Conservation (phyloP, 2,888 invertebrate species). For the Monoplex corrugatus region DNA sequence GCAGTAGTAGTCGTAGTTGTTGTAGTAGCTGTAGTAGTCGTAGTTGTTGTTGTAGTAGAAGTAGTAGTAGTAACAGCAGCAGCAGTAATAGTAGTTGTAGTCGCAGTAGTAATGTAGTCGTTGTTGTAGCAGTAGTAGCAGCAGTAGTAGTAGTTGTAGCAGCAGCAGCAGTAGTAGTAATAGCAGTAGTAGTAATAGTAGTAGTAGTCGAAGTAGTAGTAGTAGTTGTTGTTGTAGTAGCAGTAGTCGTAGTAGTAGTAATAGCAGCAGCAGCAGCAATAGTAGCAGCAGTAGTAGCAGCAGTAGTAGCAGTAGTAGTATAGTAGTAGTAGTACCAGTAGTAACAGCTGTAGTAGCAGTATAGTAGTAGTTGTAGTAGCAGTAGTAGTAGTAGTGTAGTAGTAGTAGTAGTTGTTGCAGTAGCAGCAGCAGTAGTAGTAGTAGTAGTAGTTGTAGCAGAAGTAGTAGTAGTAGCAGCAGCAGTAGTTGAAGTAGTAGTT, state of each 20-base stretch:
- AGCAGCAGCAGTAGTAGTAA: conserved; percentile 31
- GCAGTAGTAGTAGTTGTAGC: background rate
- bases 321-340: conserved; percentile 7
- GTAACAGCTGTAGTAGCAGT: background rate
- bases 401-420: conserved; percentile 49
- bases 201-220: conserved; percentile 38
- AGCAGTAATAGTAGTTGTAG: conserved; percentile 47
- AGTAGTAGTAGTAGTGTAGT: conserved; percentile 37
- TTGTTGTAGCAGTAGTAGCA: background rate
- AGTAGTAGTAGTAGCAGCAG: conserved; percentile 47
- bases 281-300: conserved; percentile 48
- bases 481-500: conserved; percentile 17
- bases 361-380: too few relatives aligned
- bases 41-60: conserved; percentile 46
- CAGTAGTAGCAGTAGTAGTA: conserved; percentile 42
- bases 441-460: conserved; percentile 49
- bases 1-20: conserved; percentile 26
- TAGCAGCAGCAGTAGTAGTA: conserved; percentile 46
- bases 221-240: conserved; percentile 49
- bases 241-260: conserved; percentile 45
- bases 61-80: conserved; percentile 48
- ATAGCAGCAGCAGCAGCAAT: conserved; percentile 47
- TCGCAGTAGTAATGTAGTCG: conserved; percentile 42
- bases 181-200: conserved; percentile 17
- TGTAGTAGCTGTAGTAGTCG: conserved; percentile 48